Conservation (phyloP, 2,113 vertebrate species). For the Taurulus bubalis region DNA sequence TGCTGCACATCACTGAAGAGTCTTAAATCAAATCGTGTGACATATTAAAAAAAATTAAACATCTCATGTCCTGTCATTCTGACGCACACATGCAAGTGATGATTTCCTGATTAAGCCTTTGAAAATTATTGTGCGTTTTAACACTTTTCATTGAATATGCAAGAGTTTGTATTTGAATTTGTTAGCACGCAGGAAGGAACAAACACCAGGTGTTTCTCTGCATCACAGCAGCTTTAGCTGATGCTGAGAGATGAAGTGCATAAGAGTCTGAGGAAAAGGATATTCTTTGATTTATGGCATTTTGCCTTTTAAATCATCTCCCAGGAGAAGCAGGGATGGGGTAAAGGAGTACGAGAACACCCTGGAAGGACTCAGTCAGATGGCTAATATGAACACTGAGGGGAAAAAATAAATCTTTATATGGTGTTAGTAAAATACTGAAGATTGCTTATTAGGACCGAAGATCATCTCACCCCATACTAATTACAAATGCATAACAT, state of each 20-base stretch:
- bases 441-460: constrained; percentile 29
- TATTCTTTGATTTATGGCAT: constrained; percentile 66
- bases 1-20: constrained; percentile 2
- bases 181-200: constrained; percentile 9
- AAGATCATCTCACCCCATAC: constrained; percentile 20
- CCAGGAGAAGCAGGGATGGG: constrained; percentile 26
- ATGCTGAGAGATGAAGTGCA: constrained; percentile 62
- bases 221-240: constrained; percentile 45
- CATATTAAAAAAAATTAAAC: neutral
- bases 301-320: constrained; percentile 53
- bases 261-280: constrained; percentile 56
- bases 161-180: constrained; percentile 32
- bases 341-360: constrained; percentile 3
- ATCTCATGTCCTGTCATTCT: neutral
- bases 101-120: constrained; percentile 33
- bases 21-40: constrained; percentile 17
- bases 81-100: neutral
- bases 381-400: constrained; percentile 56
- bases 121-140: constrained; percentile 12
- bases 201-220: constrained; percentile 52
- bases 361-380: constrained; percentile 44
- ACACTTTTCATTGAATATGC: constrained; percentile 19
- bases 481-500: neutral
- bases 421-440: constrained; percentile 36
- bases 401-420: constrained; percentile 51